Percentiles rank a stretch among this genome's conserved stretches.
These are phyloP conservation scores for Megaceryle maxima DNA, from an alignment of 2,113 vertebrate species.

Conservation along the genomic window DNA sequence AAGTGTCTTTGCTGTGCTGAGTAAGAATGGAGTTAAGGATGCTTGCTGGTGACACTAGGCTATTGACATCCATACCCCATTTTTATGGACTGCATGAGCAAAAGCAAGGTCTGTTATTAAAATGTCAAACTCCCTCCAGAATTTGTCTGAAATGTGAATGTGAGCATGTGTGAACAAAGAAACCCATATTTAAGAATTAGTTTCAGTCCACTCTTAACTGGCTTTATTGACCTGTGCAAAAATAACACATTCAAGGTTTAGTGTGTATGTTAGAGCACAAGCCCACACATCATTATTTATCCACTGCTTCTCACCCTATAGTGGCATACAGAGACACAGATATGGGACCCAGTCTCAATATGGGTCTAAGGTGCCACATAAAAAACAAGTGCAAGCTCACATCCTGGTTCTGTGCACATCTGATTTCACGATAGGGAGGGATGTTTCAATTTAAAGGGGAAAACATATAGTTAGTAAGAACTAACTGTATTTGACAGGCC, in stretches of 20 bases:
- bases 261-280: rapidly evolving
- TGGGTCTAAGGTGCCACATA: neutral
- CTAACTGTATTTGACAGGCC: neutral
- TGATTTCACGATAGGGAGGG: neutral
- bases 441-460: neutral
- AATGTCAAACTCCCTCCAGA: neutral
- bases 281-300: neutral
- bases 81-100: neutral
- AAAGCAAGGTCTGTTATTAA: neutral
- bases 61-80: neutral
- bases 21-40: neutral
- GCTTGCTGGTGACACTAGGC: neutral
- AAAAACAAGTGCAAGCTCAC: neutral
- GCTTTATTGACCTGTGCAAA: neutral
- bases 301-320: neutral
- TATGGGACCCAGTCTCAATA: neutral
- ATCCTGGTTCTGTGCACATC: neutral
- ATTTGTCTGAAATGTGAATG: neutral
- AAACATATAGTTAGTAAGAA: neutral
- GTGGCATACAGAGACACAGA: neutral
- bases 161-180: neutral
- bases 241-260: neutral
- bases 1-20: neutral
- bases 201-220: neutral
- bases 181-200: neutral